A percentile compares a stretch with the other conserved stretches of the same genome.
These are phyloP conservation scores for Ciconia nigra DNA, from an alignment of 2,797 vertebrate genomes.

Conservation along the genomic window DNA sequence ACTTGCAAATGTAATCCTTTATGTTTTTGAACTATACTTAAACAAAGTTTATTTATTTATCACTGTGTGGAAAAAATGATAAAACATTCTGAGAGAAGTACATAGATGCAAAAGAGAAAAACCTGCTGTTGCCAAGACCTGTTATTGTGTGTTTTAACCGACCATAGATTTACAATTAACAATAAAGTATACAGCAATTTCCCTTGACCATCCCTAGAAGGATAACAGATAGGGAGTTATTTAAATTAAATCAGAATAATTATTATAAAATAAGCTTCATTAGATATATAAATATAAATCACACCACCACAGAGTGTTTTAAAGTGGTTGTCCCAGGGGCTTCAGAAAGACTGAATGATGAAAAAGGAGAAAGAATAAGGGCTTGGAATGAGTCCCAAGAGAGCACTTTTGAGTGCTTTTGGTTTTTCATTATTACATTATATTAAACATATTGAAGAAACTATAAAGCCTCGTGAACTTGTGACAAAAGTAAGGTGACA, in stretches of 20 bases:
- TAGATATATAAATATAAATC: conserved; percentile 24
- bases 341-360: conserved; percentile 8
- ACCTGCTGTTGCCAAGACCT: not conserved
- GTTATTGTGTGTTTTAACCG: not conserved
- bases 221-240: not conserved
- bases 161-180: not conserved
- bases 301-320: conserved; percentile 20
- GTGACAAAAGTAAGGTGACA: not conserved
- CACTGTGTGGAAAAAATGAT: not conserved
- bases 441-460: conserved; percentile 12
- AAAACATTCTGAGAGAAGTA: not conserved
- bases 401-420: not conserved
- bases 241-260: conserved; percentile 34
- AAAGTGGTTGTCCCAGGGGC: not conserved
- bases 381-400: conserved; percentile 1
- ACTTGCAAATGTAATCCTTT: not conserved
- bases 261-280: conserved; percentile 24
- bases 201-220: not conserved
- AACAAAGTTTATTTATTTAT: not conserved
- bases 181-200: not conserved
- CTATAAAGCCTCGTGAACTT: not conserved
- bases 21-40: not conserved
- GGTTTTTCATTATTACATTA: not conserved
- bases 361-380: not conserved
- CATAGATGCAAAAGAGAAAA: not conserved